Conservation (phyloP, 2,113 vertebrate species). For the Plecotus auritus region DNA sequence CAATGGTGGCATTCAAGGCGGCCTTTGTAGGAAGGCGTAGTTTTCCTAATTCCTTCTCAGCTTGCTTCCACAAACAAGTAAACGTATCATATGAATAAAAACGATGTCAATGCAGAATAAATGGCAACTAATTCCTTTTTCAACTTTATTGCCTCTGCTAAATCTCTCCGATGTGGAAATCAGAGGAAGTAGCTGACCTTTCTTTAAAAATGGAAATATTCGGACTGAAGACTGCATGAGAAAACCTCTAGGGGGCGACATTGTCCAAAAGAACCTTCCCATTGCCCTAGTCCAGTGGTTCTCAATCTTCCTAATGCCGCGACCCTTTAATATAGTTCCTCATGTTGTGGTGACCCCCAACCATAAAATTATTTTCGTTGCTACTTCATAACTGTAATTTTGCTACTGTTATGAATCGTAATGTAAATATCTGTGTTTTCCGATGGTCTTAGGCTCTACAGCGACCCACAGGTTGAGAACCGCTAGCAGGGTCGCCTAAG, state of each 20-base stretch:
- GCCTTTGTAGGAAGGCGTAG: not conserved
- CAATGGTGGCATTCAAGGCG: not conserved
- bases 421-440: no score
- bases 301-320: no score
- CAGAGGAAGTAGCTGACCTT: not conserved
- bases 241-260: not conserved
- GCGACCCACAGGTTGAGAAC: no score
- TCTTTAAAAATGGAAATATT: not conserved
- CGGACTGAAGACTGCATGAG: not conserved
- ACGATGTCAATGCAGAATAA: not conserved
- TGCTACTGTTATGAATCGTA: no score
- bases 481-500: no score
- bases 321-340: no score
- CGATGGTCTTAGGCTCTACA: no score
- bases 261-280: not conserved
- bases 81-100: not conserved
- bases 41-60: not conserved
- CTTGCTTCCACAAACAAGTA: not conserved
- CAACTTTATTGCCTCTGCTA: not conserved
- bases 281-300: no score
- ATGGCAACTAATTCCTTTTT: not conserved
- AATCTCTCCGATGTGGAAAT: not conserved
- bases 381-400: no score
- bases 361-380: no score
- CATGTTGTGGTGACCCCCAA: no score